Percentiles rank a stretch among this genome's conserved stretches.
Evolutionary conservation across 1,140 invertebrate genomes (phyloP).

Genomic region (Macrotrachela quadricornifera): DNA sequence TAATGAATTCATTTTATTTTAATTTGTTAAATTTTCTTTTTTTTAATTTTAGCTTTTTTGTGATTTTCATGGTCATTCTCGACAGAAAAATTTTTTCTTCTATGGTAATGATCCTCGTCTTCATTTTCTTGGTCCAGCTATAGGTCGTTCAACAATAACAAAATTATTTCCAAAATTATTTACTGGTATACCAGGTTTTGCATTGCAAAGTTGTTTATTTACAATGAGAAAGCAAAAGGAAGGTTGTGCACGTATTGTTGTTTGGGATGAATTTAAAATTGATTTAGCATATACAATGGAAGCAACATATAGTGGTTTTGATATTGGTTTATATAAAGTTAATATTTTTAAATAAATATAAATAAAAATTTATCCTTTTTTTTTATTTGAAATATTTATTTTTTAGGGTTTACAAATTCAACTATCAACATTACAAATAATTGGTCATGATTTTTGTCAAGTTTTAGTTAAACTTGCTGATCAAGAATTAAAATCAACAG

Average conservation of each 20-base stretch:
- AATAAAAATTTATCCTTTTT: too few species aligned
- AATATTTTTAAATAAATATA: too few species aligned
- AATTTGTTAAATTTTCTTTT: slow-evolving; percentile 13
- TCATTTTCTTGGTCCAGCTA: not conserved
- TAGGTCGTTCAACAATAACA: not conserved
- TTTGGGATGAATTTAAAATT: slow-evolving; percentile 60
- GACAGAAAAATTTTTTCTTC: slow-evolving; percentile 65
- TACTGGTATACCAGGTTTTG: slow-evolving; percentile 45
- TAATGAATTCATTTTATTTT: slow-evolving; percentile 11
- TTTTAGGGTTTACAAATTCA: too few species aligned
- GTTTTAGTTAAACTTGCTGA: too few species aligned
- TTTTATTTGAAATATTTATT: too few species aligned
- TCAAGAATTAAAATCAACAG: too few species aligned
- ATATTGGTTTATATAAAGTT: slow-evolving; percentile 48
- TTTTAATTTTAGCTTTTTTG: slow-evolving; percentile 55
- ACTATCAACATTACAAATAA: too few species aligned
- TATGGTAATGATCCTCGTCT: slow-evolving; percentile 50
- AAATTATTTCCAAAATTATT: slow-evolving; percentile 31
- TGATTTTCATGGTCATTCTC: slow-evolving; percentile 69
- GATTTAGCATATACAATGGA: slow-evolving; percentile 59
- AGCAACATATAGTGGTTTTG: slow-evolving; percentile 61
- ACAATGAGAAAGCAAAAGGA: slow-evolving; percentile 53
- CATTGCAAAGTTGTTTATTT: slow-evolving; percentile 50
- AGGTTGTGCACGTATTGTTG: slow-evolving; percentile 56
- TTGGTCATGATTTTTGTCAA: too few species aligned